A percentile compares a stretch with the other conserved stretches of the same genome.
phyloP scores from a whole-genome alignment of 2,113 vertebrate genomes.

The Vombatus ursinus region DNA sequence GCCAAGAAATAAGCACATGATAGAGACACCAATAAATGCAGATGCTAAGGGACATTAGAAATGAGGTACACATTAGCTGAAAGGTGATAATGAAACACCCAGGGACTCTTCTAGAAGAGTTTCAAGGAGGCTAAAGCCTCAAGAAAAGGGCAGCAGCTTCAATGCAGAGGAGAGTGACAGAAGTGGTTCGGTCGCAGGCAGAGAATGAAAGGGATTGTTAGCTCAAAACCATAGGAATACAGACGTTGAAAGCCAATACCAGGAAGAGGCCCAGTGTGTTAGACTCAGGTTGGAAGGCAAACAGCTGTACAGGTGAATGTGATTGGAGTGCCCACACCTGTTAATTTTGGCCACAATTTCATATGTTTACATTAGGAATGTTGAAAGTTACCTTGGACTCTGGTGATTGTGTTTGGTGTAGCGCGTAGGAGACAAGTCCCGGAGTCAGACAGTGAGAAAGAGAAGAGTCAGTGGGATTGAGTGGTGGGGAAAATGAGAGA shows the following conservation, averaged over 20 bases:
- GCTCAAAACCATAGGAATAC: background rate
- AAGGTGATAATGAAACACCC: background rate
- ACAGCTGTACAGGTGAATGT: background rate
- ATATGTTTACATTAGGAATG: background rate
- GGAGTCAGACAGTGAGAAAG: background rate
- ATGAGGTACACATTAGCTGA: conserved; percentile 35
- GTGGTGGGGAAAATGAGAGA: background rate
- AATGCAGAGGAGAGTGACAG: background rate
- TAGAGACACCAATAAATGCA: conserved; percentile 33
- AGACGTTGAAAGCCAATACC: background rate
- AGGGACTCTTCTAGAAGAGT: conserved; percentile 33
- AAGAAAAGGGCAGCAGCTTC: background rate
- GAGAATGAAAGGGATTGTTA: background rate
- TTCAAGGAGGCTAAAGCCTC: background rate
- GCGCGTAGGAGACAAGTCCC: background rate
- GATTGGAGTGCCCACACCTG: background rate
- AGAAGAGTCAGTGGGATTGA: background rate
- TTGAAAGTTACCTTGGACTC: background rate
- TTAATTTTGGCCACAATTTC: background rate
- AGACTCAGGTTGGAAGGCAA: background rate
- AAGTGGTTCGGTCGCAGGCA: background rate
- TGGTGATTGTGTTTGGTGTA: background rate
- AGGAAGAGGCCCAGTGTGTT: background rate
- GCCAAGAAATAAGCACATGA: background rate
- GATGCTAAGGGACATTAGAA: background rate